Conservation (phyloP, 1,140 invertebrate species). For the Leptinotarsa defecta region DNA sequence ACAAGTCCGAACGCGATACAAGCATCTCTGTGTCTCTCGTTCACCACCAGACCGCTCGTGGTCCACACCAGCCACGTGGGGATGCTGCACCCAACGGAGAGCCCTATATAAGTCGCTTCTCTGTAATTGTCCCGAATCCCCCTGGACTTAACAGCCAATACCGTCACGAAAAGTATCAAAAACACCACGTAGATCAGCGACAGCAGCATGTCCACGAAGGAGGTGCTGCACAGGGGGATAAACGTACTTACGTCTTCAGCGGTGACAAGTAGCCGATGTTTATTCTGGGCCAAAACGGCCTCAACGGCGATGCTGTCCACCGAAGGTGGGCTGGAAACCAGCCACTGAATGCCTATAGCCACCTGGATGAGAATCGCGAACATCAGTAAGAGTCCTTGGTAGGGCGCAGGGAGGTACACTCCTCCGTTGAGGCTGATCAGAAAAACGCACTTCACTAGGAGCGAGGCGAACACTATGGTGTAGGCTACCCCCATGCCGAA, state of each 20-base stretch:
- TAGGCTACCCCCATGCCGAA: constrained; percentile 86
- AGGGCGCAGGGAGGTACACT: constrained; percentile 90
- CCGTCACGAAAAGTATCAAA: constrained; percentile 81
- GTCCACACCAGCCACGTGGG: constrained; percentile 88
- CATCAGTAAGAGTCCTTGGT: constrained; percentile 85
- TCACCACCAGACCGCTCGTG: constrained; percentile 73
- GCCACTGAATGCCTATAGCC: constrained; percentile 86
- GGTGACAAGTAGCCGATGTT: constrained; percentile 55
- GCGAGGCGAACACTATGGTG: constrained; percentile 86
- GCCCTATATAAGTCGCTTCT: constrained; percentile 86
- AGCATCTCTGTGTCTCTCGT: constrained; percentile 79
- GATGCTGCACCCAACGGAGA: constrained; percentile 80
- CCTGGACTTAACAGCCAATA: constrained; percentile 80
- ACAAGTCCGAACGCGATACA: constrained; percentile 87
- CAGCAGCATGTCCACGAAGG: constrained; percentile 73
- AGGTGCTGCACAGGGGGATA: constrained; percentile 65
- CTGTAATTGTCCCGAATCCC: constrained; percentile 92
- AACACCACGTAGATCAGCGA: constrained; percentile 82
- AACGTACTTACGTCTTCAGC: constrained; percentile 52
- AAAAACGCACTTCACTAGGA: constrained; percentile 93
- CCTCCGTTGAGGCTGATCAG: constrained; percentile 88
- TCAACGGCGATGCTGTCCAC: constrained; percentile 59
- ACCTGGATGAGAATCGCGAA: constrained; percentile 90
- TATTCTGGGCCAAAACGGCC: constrained; percentile 42
- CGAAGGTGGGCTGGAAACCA: constrained; percentile 73